Evolutionary conservation across 2,888 invertebrate genomes (phyloP), one percentile per base, ranked within the genome.

Genomic region (Lasioglossum leucozonium): DNA sequence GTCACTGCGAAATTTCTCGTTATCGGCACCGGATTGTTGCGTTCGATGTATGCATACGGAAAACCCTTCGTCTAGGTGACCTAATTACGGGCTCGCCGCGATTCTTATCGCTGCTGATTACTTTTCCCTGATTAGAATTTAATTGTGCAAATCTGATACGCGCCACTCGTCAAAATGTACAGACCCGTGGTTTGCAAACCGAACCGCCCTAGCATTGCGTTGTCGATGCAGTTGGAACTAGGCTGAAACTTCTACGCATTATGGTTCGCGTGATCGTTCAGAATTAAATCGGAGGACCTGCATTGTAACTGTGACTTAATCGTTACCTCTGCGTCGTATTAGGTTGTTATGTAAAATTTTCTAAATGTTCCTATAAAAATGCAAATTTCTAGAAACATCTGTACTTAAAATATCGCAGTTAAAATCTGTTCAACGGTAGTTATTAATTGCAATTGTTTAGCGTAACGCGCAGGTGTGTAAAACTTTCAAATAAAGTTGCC

Each of bases 1-100:
- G 74, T 84, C 73, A 55, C 76, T 30, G 44, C 30, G 26, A 79
- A 75, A 72, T 76, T 80, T 80, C 74, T 78, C 79, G 72, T 79
- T 81, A 77, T 84, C 79, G 77, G 30, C 51, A 16, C 4, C 16
- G 58, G 51, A 77, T 73, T 78, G 72, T 67, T 71, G 67, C 77
- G 65, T 69, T 77, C 55, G 51, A 72, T 26, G 11, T 16, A 16
- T 6, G 16, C 34, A 51, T 16, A 26, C 16, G 18, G 71, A 30
- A 5, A 47, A 22, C 18, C 18, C 37, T 26, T n/a, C 22, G 67
- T 22, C 40, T 6, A 1, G 65, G 40, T n/a, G 40, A 67, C 67
- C 67, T n/a, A 67, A 67, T 67, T 67, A 67, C 40, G 22, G 22
- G 37, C 11, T 4, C 4, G 37, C 67, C 22, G 11, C 11, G 67